These are phyloP conservation scores for Chelidonichthys spinosus DNA, from an alignment of 2,797 vertebrate genomes.

Conservation along the genomic window DNA sequence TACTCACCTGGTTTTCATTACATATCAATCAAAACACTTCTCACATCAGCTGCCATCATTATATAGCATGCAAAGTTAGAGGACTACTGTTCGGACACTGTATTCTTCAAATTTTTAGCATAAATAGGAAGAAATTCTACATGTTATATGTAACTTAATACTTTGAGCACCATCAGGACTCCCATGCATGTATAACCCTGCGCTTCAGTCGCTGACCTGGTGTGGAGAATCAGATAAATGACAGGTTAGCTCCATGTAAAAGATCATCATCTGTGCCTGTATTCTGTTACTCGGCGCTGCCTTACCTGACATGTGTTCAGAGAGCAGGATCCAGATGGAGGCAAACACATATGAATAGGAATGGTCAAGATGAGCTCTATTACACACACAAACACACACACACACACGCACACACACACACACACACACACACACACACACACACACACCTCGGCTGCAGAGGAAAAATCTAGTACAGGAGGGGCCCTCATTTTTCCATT, in stretches of 20 bases:
- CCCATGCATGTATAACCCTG: conserved; percentile 28
- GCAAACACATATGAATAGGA: conserved; percentile 58
- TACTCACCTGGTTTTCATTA: conserved; percentile 82
- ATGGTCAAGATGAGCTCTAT: conserved; percentile 48
- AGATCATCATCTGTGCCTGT: conserved; percentile 79
- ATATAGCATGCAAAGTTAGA: conserved; percentile 10
- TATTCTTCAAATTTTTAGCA: conserved; percentile 12
- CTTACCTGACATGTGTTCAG: conserved; percentile 77
- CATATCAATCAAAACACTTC: conserved; percentile 57
- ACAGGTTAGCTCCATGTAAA: conserved; percentile 59
- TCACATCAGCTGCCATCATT: conserved; percentile 21
- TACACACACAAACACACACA: conserved; percentile 22
- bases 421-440: conserved; percentile 11
- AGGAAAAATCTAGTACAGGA: conserved; percentile 36
- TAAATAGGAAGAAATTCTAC: conserved; percentile 24
- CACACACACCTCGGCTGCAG: conserved; percentile 21
- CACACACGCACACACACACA: conserved; percentile 3
- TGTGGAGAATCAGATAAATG: conserved; percentile 65
- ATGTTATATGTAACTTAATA: conserved; percentile 43
- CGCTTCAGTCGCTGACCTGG: conserved; percentile 32
- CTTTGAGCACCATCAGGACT: conserved; percentile 16
- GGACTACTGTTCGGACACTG: not conserved
- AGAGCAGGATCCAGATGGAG: conserved; percentile 79
- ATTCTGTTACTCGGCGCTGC: conserved; percentile 79
- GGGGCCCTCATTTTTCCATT: conserved; percentile 50